These are phyloP conservation scores for Atta colombica DNA, from an alignment of 1,140 invertebrate species.

Conservation along the genomic window DNA sequence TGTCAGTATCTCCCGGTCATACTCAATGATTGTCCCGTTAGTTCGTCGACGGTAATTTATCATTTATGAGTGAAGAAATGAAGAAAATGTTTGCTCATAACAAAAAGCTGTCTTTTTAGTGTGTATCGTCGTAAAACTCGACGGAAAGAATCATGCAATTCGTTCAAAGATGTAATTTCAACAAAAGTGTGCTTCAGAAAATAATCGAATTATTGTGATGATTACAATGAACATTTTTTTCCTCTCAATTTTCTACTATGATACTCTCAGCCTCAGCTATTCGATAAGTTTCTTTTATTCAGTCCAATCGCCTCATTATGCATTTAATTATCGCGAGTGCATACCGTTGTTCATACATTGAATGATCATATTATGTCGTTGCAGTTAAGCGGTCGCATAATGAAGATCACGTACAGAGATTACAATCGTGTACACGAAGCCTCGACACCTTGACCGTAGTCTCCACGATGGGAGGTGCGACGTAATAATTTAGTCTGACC, in stretches of 20 bases:
- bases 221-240: neutral
- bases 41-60: slow-evolving; percentile 42
- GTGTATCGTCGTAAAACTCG: slow-evolving; percentile 32
- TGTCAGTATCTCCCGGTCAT: slow-evolving; percentile 16
- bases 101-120: slow-evolving; percentile 46
- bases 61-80: slow-evolving; percentile 28
- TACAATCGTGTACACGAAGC: slow-evolving; percentile 62
- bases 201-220: neutral
- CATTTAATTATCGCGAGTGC: slow-evolving; percentile 34
- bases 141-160: neutral
- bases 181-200: neutral
- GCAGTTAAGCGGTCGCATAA: slow-evolving; percentile 13
- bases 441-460: slow-evolving; percentile 59
- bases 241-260: neutral
- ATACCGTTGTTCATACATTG: slow-evolving; percentile 6
- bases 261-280: neutral
- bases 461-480: slow-evolving; percentile 38
- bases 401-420: slow-evolving; percentile 62
- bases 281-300: neutral
- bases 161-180: slow-evolving; percentile 17
- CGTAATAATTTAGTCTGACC: slow-evolving; percentile 71
- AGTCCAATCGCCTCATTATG: neutral
- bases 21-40: slow-evolving; percentile 52
- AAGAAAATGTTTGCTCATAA: slow-evolving; percentile 30
- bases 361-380: slow-evolving; percentile 45